Conservation (phyloP, 53 echinoderm and acorn worm species). For the Patiria pectinifera region DNA sequence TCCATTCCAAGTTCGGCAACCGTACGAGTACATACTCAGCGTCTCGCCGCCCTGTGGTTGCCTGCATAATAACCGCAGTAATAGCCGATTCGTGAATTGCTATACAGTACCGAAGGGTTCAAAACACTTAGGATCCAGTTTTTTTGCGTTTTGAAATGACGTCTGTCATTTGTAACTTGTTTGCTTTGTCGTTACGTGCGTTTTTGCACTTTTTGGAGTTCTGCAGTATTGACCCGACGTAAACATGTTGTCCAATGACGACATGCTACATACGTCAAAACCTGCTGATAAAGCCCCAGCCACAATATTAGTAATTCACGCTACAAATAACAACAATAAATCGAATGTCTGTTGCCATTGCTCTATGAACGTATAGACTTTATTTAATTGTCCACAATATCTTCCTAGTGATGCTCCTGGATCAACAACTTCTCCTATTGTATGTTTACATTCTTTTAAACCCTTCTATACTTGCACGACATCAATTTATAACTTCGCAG, state of each 20-base stretch:
- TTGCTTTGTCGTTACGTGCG: neutral
- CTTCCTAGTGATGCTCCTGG: no score
- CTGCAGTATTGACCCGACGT: no score
- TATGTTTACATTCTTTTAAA: no score
- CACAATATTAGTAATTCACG: no score
- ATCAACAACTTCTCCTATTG: no score
- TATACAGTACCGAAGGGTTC: neutral
- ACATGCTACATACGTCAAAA: neutral
- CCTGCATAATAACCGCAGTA: slow-evolving; percentile 7
- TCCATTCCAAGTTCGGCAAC: slow-evolving; percentile 12
- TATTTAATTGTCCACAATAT: no score
- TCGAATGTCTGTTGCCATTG: no score
- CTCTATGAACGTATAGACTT: no score
- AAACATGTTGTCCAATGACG: neutral
- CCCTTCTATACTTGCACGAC: no score
- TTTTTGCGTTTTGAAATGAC: neutral
- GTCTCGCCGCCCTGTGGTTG: slow-evolving; percentile 3
- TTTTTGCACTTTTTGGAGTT: neutral
- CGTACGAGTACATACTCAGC: neutral
- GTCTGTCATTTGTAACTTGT: neutral
- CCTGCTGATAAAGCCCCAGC: no score
- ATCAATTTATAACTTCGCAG: no score
- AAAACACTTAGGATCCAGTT: neutral
- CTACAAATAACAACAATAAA: no score
- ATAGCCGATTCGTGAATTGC: neutral